A percentile compares a stretch with the other conserved stretches of the same genome.
These are phyloP conservation scores for Mythimna loreyi DNA, from an alignment of 2,888 invertebrate species.

Conservation along the genomic window DNA sequence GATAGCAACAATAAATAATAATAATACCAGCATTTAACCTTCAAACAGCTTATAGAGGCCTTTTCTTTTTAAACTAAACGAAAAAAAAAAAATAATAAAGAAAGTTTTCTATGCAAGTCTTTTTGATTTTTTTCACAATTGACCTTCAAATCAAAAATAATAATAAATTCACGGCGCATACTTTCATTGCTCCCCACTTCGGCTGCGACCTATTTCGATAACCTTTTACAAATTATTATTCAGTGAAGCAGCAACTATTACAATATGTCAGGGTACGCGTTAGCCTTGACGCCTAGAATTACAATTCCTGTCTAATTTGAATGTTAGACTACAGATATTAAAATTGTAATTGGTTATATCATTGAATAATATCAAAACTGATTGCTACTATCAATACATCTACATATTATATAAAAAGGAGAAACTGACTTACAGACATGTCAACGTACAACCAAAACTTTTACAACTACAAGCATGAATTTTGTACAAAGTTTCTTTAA, in stretches of 20 bases:
- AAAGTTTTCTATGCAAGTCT: background rate
- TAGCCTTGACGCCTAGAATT: constrained; percentile 71
- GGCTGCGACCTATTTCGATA: constrained; percentile 59
- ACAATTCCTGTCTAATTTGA: constrained; percentile 69
- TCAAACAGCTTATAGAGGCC: background rate
- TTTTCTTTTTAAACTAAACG: background rate
- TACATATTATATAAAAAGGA: no score
- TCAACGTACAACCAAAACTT: no score
- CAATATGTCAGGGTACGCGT: constrained; percentile 68
- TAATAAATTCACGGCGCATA: constrained; percentile 24
- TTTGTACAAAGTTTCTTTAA: no score
- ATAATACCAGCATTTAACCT: background rate
- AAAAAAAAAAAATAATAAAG: background rate
- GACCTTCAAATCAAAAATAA: background rate
- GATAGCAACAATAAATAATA: background rate
- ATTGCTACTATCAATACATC: no score
- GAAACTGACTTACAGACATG: no score
- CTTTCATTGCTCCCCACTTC: constrained; percentile 39
- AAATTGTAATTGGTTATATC: constrained; percentile 25
- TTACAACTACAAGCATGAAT: no score
- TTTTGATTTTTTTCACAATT: background rate
- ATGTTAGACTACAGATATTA: constrained; percentile 37
- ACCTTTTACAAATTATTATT: constrained; percentile 66
- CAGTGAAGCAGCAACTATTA: constrained; percentile 60
- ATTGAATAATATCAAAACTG: background rate